Percentiles rank a stretch among this genome's conserved stretches.
These are phyloP conservation scores for Brachionus paranguensis DNA, from an alignment of 1,140 invertebrate genomes.

Conservation along the genomic window DNA sequence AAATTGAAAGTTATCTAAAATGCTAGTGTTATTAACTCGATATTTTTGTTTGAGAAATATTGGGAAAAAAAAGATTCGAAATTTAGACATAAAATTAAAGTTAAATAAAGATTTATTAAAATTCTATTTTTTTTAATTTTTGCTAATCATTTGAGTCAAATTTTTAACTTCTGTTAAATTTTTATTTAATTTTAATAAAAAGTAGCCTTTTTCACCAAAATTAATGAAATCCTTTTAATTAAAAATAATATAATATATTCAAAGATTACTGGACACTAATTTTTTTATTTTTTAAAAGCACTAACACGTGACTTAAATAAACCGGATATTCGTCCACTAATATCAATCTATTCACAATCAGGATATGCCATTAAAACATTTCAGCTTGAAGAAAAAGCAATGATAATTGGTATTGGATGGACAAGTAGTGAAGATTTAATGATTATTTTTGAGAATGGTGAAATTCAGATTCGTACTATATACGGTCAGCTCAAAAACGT, in stretches of 20 bases:
- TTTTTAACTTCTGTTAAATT: not conserved
- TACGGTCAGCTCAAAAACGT: constrained; percentile 11
- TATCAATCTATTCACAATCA: constrained; percentile 17
- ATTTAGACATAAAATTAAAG: too few species aligned
- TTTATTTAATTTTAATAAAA: too few species aligned
- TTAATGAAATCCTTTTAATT: too few species aligned
- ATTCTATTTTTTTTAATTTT: not conserved
- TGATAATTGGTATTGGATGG: constrained; percentile 32
- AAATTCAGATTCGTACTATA: constrained; percentile 12
- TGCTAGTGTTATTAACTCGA: too few species aligned
- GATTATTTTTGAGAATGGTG: constrained; percentile 13
- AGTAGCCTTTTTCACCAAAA: too few species aligned
- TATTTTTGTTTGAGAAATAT: not conserved
- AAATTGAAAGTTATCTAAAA: too few species aligned
- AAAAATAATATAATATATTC: too few species aligned
- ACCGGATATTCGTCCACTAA: not conserved
- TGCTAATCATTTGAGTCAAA: not conserved
- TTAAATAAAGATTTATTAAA: not conserved
- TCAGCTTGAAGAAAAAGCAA: constrained; percentile 16
- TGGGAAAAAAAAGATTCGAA: not conserved
- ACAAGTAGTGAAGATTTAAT: constrained; percentile 28
- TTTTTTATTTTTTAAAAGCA: not conserved
- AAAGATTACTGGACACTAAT: not conserved
- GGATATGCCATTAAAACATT: constrained; percentile 23
- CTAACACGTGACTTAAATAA: constrained; percentile 33